These are phyloP conservation scores for Porites evermanni DNA, from an alignment of 92 coral and sea anemone species.

Conservation along the genomic window DNA sequence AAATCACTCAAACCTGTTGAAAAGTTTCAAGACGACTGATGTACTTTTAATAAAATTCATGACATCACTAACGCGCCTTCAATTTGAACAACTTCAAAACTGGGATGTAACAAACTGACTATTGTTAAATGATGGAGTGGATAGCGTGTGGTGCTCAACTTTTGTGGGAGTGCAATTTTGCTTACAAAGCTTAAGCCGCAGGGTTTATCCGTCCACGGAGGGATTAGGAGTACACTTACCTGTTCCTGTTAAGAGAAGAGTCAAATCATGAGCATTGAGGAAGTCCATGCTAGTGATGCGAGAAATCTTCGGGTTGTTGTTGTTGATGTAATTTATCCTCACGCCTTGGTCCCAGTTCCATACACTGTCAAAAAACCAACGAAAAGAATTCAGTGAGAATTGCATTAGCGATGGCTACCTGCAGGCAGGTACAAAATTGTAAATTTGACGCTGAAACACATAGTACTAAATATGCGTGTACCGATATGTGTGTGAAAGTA, in stretches of 20 bases:
- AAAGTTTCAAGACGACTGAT: too few relatives aligned
- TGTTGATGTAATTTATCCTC: slow-evolving; percentile 77
- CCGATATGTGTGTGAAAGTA: too few relatives aligned
- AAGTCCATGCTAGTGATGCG: slow-evolving; percentile 96
- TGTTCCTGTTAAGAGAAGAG: slow-evolving; percentile 91
- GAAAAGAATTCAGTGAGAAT: not conserved
- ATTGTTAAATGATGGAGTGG: too few relatives aligned
- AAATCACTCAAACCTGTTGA: too few relatives aligned
- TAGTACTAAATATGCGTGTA: too few relatives aligned
- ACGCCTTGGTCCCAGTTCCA: slow-evolving; percentile 96
- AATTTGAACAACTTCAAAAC: too few relatives aligned
- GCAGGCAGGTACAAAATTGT: not conserved
- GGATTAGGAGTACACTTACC: slow-evolving; percentile 52
- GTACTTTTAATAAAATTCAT: too few relatives aligned
- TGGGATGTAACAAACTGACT: too few relatives aligned
- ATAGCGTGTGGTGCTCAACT: too few relatives aligned
- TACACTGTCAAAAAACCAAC: slow-evolving; percentile 50
- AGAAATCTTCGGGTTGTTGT: slow-evolving; percentile 85
- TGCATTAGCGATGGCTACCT: not conserved
- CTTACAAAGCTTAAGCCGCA: not conserved
- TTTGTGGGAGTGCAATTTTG: not conserved
- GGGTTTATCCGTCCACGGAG: not conserved
- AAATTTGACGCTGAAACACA: too few relatives aligned
- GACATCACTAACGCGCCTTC: too few relatives aligned
- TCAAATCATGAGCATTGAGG: slow-evolving; percentile 92